Base-by-base conservation (phyloP, 1,140 invertebrate genomes). In the Glossosoma conforme region DNA sequence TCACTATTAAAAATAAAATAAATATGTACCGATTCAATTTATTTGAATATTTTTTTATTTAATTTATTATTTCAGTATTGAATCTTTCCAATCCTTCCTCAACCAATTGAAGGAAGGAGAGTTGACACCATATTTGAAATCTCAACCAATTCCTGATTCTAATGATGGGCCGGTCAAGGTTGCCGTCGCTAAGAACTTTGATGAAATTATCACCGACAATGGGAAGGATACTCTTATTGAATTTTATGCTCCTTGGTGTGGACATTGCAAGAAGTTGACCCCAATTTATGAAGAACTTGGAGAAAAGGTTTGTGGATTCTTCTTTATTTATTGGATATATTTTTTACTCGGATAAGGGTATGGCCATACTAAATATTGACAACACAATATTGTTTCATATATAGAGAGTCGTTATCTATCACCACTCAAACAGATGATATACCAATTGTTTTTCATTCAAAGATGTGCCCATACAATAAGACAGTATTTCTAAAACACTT, bases 161-260 rank as follows among this genome's bases (percentile, higher is more conserved):
- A 93, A 96, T 59, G 83, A 83, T 64, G 87, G 81, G 1, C 83
- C 85, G 36, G 92, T 97, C 0, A 94, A 88, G 65, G 83, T 96
- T 48, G 93, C 91, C 17, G 97, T 99, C 11, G 96, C 83, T 14
- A 95, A 93, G 71, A 98, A 98, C 74, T 98, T 98, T 74, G 87
- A 98, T 66, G 89, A 98, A 46, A 76, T 98, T 37, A 93, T 99
- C 0, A 87, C 81, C 5, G 87, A 99, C 65, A 88, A 88, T 59
- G 86, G 78, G 19, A 92, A 95, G 65, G 97, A 99, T 73, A 91
- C 91, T 3, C 75, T 99, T 3, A 84, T 99, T 57, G 95, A 98
- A 70, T 98, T 98, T 74, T 98, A 98, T 74, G 95, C 95, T 22
- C 94, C 95, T 0, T 98, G 95, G 95, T 99, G 97, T 70, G 96